Evolutionary conservation across 2,888 invertebrate genomes (phyloP).

Genomic region (Tetragnatha montana): DNA sequence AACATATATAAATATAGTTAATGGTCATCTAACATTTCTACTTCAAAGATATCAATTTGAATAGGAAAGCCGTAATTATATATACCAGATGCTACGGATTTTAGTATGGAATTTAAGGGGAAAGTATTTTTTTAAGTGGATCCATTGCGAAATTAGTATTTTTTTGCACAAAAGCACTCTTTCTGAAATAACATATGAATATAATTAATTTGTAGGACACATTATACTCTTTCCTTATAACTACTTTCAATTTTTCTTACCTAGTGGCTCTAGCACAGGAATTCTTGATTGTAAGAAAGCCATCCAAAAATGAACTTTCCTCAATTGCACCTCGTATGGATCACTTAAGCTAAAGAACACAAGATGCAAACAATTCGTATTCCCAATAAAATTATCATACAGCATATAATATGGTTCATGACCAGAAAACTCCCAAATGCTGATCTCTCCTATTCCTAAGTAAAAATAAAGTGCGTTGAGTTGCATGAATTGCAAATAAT

Average conservation of each 20-base stretch:
- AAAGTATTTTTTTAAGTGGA: no score
- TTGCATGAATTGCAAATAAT: not conserved
- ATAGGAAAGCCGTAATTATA: no score
- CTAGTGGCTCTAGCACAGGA: conserved; percentile 80
- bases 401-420: conserved; percentile 83
- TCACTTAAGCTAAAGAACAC: conserved; percentile 83
- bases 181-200: no score
- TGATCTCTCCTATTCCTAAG: conserved; percentile 81
- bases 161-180: no score
- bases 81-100: no score
- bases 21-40: no score
- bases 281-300: conserved; percentile 84
- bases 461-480: conserved; percentile 73
- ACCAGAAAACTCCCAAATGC: conserved; percentile 86
- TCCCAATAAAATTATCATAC: conserved; percentile 84
- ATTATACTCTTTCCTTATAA: no score
- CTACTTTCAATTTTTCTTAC: conserved; percentile 74
- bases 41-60: no score
- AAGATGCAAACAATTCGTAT: conserved; percentile 80
- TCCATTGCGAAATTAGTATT: no score
- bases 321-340: conserved; percentile 81
- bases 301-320: conserved; percentile 85
- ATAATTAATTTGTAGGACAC: no score
- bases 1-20: no score
- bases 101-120: no score